phyloP scores from a whole-genome alignment of 2,113 vertebrate species.

The Sialia sialis region DNA sequence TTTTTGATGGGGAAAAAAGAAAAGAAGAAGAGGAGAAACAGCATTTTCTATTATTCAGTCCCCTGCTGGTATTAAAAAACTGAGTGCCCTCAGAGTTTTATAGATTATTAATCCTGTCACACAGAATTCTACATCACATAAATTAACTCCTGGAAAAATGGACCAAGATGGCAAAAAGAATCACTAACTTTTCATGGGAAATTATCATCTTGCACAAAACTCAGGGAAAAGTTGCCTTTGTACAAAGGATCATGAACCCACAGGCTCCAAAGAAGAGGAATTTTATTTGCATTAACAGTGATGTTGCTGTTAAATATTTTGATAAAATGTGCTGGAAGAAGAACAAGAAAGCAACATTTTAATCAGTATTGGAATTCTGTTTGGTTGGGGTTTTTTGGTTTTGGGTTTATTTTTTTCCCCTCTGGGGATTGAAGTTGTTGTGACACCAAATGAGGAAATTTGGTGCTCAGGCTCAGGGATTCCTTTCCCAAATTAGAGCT shows the following conservation, averaged over 20 bases:
- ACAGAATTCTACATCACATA: rapidly evolving
- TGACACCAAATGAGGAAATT: background rate
- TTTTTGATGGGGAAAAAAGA: background rate
- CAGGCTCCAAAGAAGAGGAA: background rate
- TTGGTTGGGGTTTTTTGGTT: background rate
- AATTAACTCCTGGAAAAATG: background rate
- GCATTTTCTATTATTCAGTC: background rate
- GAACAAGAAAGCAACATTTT: background rate
- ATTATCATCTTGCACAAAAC: background rate
- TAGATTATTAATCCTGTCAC: background rate
- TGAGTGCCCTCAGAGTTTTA: background rate
- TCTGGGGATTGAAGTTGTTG: no score
- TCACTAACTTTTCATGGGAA: background rate
- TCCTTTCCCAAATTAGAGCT: background rate
- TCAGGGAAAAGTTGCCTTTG: background rate
- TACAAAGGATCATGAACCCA: rapidly evolving
- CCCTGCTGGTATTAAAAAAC: background rate
- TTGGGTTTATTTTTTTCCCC: rapidly evolving
- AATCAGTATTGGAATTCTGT: background rate
- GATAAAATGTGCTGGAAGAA: background rate
- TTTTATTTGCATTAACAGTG: background rate
- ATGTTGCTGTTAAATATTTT: background rate
- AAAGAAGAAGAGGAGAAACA: background rate
- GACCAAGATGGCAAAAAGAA: background rate
- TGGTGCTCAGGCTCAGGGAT: background rate